Evolutionary conservation across 2,797 vertebrate genomes (phyloP), one percentile per base, ranked within the genome.

Genomic region (Pseudomugil gertrudae): DNA sequence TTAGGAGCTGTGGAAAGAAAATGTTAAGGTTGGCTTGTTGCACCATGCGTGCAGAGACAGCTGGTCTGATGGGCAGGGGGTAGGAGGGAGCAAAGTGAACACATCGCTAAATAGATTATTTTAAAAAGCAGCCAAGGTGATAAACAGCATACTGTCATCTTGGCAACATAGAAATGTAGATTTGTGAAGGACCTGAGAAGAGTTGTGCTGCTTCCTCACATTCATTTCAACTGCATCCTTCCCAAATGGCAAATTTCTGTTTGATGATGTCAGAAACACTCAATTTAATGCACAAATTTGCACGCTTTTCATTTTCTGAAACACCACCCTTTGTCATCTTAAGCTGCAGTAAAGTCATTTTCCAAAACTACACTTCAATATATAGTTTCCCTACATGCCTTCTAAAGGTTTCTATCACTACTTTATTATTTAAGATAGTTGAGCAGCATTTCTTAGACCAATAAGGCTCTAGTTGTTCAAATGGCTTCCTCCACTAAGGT

Each of bases 1-100:
- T 92, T 84, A 87, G 88, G 84, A 87, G 76, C 71, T 82, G 80
- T 81, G 83, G 84, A 92, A 91, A 85, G 87, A 90, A 89, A 90
- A 84, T 52, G 83, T 81, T 86, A 79, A 81, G 90, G 86, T 90
- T 92, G 81, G 86, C 73, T 92, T 90, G 85, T 77, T 80, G 79
- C 85, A 67, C 74, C 72, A 66, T 79, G 83, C 81, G 84, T 38
- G 61, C 59, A 47, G 80, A 86, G 81, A 90, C 89, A 92, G 88
- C 89, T 93, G 90, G 85, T 83, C 58, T 69, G 80, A 84, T 51
- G 76, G 83, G 81, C 68, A 53, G 75, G 66, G 71, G 71, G 72
- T 48, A 56, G 81, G 74, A 78, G 63, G 80, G 66, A 63, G 71
- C 58, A 69, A 57, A 79, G 51, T 55, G 80, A 82, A 76, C 83